Evolutionary conservation across 2,797 vertebrate species (phyloP).

Genomic region (Argya squamiceps): DNA sequence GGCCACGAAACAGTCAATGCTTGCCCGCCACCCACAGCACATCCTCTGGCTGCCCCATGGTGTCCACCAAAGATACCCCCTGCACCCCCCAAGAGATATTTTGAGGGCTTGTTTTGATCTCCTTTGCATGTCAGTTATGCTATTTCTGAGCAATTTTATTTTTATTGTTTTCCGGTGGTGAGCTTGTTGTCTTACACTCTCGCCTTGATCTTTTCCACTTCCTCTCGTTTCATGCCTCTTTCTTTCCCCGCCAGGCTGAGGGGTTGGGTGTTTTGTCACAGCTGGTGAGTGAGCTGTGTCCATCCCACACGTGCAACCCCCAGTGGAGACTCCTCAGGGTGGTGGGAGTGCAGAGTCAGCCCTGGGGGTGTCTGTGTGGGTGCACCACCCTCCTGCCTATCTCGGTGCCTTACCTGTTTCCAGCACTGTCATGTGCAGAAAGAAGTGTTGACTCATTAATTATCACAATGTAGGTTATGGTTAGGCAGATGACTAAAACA

Average conservation of each 20-base stretch:
- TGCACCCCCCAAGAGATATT: constrained; percentile 59
- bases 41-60: not conserved
- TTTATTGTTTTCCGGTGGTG: constrained; percentile 81
- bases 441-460: constrained; percentile 50
- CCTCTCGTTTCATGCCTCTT: constrained; percentile 72
- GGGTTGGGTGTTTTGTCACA: not conserved
- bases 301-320: not conserved
- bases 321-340: not conserved
- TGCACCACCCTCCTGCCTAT: not conserved
- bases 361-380: not conserved
- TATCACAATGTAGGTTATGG: constrained; percentile 6
- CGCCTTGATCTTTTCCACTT: constrained; percentile 74
- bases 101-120: constrained; percentile 73
- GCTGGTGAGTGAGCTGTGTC: not conserved
- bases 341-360: not conserved
- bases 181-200: constrained; percentile 61
- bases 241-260: not conserved
- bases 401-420: not conserved
- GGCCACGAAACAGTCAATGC: not conserved
- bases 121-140: constrained; percentile 85
- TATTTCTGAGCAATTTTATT: constrained; percentile 80
- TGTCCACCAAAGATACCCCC: not conserved
- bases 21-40: fast-evolving
- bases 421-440: not conserved
- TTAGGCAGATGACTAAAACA: constrained; percentile 34